Evolutionary conservation across 2,888 invertebrate genomes (phyloP).

Genomic region (Nomada fabriciana): DNA sequence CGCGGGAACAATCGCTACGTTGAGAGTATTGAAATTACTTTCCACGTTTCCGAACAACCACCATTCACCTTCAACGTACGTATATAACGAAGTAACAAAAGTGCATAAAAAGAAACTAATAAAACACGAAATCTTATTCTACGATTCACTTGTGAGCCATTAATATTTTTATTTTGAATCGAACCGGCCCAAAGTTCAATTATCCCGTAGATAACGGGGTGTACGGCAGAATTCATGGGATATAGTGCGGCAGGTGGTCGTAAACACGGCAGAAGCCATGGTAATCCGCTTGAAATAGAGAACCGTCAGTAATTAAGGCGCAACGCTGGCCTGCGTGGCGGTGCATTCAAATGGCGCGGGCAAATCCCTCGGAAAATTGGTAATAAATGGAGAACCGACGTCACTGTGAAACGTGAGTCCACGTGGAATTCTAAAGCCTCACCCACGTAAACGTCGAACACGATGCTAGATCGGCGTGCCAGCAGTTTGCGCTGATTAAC

Average conservation of each 20-base stretch:
- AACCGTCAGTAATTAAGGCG: slow-evolving; percentile 28
- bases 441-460: slow-evolving; percentile 22
- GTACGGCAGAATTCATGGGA: background rate
- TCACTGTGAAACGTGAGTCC: slow-evolving; percentile 15
- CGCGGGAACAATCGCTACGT: background rate
- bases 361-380: slow-evolving; percentile 55
- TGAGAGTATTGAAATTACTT: background rate
- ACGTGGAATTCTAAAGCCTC: slow-evolving; percentile 32
- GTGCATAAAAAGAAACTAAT: too few species aligned
- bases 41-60: too few species aligned
- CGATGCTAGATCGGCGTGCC: background rate
- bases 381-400: slow-evolving; percentile 42
- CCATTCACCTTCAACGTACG: too few species aligned
- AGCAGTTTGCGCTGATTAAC: slow-evolving; percentile 43
- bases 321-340: slow-evolving; percentile 8
- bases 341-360: slow-evolving; percentile 21
- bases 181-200: background rate
- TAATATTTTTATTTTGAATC: too few species aligned
- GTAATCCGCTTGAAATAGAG: slow-evolving; percentile 9
- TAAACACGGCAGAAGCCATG: background rate
- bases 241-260: background rate
- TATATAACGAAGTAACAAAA: too few species aligned
- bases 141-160: too few species aligned
- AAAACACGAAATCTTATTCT: too few species aligned
- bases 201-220: background rate